Percentiles rank a stretch among this genome's conserved stretches.
Evolutionary conservation across 2,888 invertebrate species (phyloP).

Genomic region (Troilus luridus): DNA sequence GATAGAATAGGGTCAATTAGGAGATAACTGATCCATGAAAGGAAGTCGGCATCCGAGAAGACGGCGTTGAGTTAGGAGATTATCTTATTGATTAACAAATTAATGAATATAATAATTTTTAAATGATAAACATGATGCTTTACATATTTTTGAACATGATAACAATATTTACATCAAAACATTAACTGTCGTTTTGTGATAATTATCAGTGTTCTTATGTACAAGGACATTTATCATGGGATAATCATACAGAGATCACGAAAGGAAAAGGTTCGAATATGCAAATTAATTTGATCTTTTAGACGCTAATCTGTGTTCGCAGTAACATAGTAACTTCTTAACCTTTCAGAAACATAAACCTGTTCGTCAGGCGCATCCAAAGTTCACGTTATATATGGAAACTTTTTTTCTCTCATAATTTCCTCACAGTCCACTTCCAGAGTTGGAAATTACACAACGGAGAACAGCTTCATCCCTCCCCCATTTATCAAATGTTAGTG

Average conservation of each 20-base stretch:
- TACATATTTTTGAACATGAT: neutral
- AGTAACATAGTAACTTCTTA: neutral
- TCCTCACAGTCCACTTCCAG: neutral
- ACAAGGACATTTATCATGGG: neutral
- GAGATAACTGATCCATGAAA: neutral
- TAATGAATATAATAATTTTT: neutral
- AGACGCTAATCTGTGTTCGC: neutral
- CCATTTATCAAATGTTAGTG: constrained; percentile 19
- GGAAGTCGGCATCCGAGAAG: neutral
- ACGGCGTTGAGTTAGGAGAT: neutral
- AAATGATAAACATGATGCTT: neutral
- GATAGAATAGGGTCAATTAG: neutral
- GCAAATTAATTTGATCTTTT: neutral
- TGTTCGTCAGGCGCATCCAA: neutral
- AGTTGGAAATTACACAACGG: neutral
- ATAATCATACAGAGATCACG: neutral
- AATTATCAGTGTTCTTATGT: neutral
- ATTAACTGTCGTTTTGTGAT: neutral
- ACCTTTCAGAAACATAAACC: neutral
- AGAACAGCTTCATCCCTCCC: neutral
- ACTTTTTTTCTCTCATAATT: neutral
- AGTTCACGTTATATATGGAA: neutral
- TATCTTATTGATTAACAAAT: neutral
- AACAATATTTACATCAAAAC: neutral
- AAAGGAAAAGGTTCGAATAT: neutral